These are phyloP conservation scores for Coelinius sp. DNA, from an alignment of 2,888 invertebrate species.

Conservation along the genomic window DNA sequence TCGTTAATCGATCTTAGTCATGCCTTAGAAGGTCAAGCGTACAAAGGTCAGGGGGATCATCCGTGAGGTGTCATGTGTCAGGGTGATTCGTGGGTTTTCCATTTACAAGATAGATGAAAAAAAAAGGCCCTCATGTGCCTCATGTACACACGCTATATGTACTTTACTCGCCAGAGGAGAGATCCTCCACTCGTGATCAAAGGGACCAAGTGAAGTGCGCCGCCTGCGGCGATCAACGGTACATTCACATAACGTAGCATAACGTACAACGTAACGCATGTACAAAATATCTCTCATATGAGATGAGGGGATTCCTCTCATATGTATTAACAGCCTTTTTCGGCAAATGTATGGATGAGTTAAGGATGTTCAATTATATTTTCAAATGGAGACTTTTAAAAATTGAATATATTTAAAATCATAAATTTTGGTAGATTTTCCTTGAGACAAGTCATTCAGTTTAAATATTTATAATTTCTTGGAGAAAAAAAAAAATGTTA, in stretches of 20 bases:
- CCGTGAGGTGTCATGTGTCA: conserved; percentile 7
- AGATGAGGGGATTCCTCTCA: conserved; percentile 2
- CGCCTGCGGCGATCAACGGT: conserved; percentile 65
- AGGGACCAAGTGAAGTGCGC: conserved; percentile 45
- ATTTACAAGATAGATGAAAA: background rate
- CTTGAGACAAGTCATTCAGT: background rate
- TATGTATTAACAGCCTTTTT: background rate
- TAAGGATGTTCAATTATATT: conserved; percentile 13
- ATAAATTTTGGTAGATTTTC: background rate
- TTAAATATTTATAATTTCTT: background rate
- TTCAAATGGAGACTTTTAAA: background rate
- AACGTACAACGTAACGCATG: conserved; percentile 48
- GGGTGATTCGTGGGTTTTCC: conserved; percentile 4
- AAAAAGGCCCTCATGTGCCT: conserved; percentile 3
- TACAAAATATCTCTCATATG: conserved; percentile 3
- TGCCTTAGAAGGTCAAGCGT: conserved; percentile 7
- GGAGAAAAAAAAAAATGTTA: background rate
- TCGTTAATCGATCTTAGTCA: conserved; percentile 8
- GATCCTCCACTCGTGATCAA: conserved; percentile 30
- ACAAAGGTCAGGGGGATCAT: background rate
- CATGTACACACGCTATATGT: background rate
- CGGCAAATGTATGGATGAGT: background rate
- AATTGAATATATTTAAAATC: background rate
- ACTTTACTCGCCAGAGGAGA: background rate
- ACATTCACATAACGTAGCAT: conserved; percentile 58